These are phyloP conservation scores for Heterocephalus glaber DNA, from an alignment of 2,113 vertebrate genomes.

Conservation along the genomic window DNA sequence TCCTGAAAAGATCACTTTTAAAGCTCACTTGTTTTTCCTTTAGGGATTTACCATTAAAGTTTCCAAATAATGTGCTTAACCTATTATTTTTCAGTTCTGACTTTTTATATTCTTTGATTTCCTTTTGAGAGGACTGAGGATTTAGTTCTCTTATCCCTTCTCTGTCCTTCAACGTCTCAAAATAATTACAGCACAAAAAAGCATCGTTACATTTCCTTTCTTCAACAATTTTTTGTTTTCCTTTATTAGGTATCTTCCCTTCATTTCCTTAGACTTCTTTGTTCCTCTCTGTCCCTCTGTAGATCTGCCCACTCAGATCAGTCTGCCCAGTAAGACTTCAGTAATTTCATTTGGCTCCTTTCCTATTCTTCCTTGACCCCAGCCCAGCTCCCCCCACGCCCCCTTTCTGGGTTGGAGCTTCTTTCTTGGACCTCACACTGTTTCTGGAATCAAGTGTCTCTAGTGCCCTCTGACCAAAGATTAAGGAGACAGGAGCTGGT, in stretches of 20 bases:
- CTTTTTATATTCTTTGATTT: neutral
- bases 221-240: neutral
- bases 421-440: neutral
- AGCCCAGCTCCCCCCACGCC: too few species aligned
- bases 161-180: neutral
- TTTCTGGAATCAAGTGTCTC: neutral
- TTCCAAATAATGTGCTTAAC: neutral
- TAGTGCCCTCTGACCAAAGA: neutral
- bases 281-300: neutral
- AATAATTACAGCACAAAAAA: neutral
- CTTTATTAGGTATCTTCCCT: neutral
- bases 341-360: neutral
- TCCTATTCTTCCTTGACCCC: too few species aligned
- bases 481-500: neutral
- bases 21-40: neutral
- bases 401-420: neutral
- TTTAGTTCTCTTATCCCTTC: neutral
- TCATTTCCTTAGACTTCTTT: neutral
- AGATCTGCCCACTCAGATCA: neutral
- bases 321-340: neutral
- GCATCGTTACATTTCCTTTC: neutral
- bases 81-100: neutral
- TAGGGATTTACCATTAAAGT: neutral
- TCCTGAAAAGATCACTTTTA: neutral
- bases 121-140: neutral